These are phyloP conservation scores for Tenthredo livida DNA, from an alignment of 2,888 invertebrate genomes.

Conservation along the genomic window DNA sequence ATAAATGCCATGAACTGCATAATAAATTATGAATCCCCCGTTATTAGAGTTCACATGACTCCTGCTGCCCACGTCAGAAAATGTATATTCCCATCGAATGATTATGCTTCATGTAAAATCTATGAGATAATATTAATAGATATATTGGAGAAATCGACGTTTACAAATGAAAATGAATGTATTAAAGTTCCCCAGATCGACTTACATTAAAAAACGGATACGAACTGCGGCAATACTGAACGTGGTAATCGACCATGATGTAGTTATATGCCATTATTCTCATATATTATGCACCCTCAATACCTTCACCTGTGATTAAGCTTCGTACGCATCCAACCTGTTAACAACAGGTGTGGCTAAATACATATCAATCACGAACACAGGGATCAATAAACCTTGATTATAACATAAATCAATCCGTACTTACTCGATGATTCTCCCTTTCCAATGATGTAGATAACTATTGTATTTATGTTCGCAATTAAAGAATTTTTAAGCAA, in stretches of 20 bases:
- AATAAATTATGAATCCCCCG: background rate
- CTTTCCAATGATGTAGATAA: background rate
- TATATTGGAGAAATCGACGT: background rate
- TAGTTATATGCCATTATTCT: background rate
- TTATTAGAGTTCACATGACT: background rate
- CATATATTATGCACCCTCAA: background rate
- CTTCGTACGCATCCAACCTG: background rate
- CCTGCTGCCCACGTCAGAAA: background rate
- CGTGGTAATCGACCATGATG: no score
- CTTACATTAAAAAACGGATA: background rate
- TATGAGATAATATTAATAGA: background rate
- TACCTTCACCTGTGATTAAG: background rate
- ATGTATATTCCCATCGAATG: background rate
- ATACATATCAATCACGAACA: background rate
- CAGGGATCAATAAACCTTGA: background rate
- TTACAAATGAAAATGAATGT: background rate
- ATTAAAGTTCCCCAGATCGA: background rate
- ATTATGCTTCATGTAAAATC: background rate
- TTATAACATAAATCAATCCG: background rate
- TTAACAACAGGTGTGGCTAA: background rate
- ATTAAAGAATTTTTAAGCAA: background rate
- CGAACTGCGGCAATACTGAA: background rate
- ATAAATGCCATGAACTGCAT: background rate
- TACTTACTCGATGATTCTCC: background rate
- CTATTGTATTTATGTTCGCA: background rate